These are phyloP conservation scores for Crambe crambe DNA, from an alignment of 37 sponge, comb jelly and placozoan genomes.

Conservation along the genomic window DNA sequence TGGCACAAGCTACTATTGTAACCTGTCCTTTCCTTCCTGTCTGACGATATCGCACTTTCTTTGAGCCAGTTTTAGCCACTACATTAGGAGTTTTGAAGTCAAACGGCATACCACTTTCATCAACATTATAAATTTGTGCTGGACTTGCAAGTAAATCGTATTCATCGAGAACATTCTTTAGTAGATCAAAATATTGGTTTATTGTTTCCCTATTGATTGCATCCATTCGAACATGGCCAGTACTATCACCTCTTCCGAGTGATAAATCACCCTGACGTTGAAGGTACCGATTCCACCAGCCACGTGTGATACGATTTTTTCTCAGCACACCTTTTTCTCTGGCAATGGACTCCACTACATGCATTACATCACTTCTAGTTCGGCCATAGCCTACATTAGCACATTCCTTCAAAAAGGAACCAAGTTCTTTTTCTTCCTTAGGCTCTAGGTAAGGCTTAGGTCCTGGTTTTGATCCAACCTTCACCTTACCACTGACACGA, in stretches of 20 bases:
- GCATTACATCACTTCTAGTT: constrained; percentile 43
- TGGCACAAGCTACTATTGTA: constrained; percentile 49
- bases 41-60: constrained; percentile 13
- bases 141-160: constrained; percentile 1
- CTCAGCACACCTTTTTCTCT: constrained; percentile 22
- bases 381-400: constrained; percentile 40
- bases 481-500: constrained; percentile 17
- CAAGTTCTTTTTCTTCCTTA: constrained; percentile 20
- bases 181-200: constrained; percentile 41
- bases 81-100: constrained; percentile 34
- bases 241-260: constrained; percentile 37
- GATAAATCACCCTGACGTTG: constrained; percentile 20
- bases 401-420: constrained; percentile 32
- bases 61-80: constrained; percentile 18
- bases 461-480: constrained; percentile 41
- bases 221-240: constrained; percentile 41
- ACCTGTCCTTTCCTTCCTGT: constrained; percentile 50
- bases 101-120: constrained; percentile 64
- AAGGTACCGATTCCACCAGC: constrained; percentile 43
- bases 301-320: constrained; percentile 10
- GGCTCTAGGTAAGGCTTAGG: constrained; percentile 20
- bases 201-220: constrained; percentile 45
- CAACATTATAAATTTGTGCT: constrained; percentile 49
- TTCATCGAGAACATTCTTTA: constrained; percentile 18
- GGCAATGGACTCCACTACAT: constrained; percentile 20